Base-by-base conservation (phyloP, 2,888 invertebrate genomes). In the Acleris holmiana region DNA sequence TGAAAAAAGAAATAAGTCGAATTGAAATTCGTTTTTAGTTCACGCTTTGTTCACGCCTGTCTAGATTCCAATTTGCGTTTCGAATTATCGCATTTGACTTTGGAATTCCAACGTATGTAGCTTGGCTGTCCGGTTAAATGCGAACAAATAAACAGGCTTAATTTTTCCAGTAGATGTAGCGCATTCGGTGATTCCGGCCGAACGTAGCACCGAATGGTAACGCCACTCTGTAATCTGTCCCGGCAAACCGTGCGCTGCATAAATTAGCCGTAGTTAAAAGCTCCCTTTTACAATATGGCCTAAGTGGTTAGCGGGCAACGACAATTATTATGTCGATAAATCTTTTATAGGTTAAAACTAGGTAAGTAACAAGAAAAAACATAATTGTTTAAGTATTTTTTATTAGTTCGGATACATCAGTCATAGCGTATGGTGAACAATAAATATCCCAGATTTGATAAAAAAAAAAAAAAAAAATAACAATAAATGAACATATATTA, bases 191-290 rank as follows among this genome's bases (percentile, higher is more conserved):
- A 86, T 85, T 85, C 76, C 73, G 75, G 72, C 78, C 79, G 76
- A 82, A 80, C 78, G 77, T 77, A 70, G 73, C 76, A 73, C 75
- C 73, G 78, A 78, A 78, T 78, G 82, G 80, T 83, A 83, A 80
- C 79, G 76, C 83, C 80, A 79, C 86, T 90, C 89, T 89, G 88
- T 90, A 89, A 90, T 91, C 89, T 90, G 89, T 87, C 88, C 82
- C 76, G 74, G 76, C 80, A 82, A 88, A 83, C 85, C 87, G 85
- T 87, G 87, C 82, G 73, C 83, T 85, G 89, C 88, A 90, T 90
- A 89, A 89, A 89, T 90, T 90, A 87, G 84, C 85, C 82, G 82
- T 85, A 88, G 89, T 90, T 91, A 90, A 89, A 90, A 89, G 88
- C 88, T 80, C 82, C 86, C 85, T 86, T 89, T 89, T 55, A 60